Base-by-base conservation (phyloP, 2,113 vertebrate species). In the Phyllostomus hastatus region DNA sequence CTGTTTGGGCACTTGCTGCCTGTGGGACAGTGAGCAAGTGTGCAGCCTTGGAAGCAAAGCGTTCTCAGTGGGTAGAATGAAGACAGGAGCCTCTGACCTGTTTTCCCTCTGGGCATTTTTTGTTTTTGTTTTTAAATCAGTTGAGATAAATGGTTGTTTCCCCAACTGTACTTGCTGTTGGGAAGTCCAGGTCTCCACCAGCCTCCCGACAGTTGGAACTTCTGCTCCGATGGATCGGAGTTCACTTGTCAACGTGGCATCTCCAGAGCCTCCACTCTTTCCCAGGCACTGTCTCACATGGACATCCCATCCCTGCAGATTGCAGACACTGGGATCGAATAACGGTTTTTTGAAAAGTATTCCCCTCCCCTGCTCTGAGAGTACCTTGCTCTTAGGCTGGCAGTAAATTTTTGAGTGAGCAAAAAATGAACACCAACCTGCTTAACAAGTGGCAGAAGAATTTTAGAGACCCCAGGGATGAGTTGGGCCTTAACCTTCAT, bases 381-480 rank as follows among this genome's bases (percentile, higher is more conserved):
- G 22, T 84, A 46, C 64, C 24, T 93, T 69, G 66, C 61, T 48
- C 20, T 28, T 92, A 84, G 50, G 26, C 75, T 88, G 38, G 80
- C 26, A 22, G 67, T 91, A 82, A 88, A 52, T 83, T 72, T 90
- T 80, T 87, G 24, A 66, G 31, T 72, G 46, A 82, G 46, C 57
- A 16, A 88, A 87, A 54, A 84, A 46, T 88, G 70, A 76, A 69
- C 46, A 54, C 54, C 91, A 4, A 46, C 69, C n/a, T 24, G 35
- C 69, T 86, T 85, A 95, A 69, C 48, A 90, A 83, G 54, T 48
- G 17, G 17, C 38, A 92, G 87, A 80, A 80, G 79, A 84, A 94
- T 82, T 93, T 82, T 54, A 73, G 43, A 89, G 14, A 82, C 61
- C 66, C 38, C 15, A 76, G 48, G 69, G 94, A 87, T 81, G 86